These are phyloP conservation scores for Rhizomys pruinosus DNA, from an alignment of 2,113 vertebrate genomes.

Conservation along the genomic window DNA sequence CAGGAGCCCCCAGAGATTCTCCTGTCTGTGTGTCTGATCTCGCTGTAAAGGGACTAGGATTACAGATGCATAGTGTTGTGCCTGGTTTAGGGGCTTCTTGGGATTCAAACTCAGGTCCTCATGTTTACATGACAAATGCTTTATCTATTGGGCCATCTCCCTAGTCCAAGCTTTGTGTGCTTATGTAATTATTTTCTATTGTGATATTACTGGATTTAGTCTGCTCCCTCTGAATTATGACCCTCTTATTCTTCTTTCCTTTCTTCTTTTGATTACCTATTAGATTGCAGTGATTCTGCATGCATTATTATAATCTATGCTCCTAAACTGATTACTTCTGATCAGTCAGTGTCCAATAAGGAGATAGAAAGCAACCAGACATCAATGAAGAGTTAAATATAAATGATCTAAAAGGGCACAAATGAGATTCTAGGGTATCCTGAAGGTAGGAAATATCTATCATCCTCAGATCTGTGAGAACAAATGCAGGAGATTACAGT, in stretches of 20 bases:
- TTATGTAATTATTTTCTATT: not conserved
- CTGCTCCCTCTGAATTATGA: constrained; percentile 22
- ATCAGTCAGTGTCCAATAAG: not conserved
- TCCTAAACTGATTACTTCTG: not conserved
- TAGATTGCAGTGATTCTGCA: not conserved
- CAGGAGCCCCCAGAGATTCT: not conserved
- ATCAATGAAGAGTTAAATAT: constrained; percentile 1
- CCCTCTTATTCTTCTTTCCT: constrained; percentile 1
- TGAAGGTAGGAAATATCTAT: constrained; percentile 19
- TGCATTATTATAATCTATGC: constrained; percentile 35
- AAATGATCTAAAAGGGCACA: constrained; percentile 19
- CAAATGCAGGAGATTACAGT: constrained; percentile 6
- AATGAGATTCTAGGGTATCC: not conserved
- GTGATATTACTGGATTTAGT: not conserved
- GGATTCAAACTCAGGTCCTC: not conserved
- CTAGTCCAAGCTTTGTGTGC: not conserved
- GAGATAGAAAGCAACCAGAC: not conserved
- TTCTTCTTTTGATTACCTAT: constrained; percentile 2
- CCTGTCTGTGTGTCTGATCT: not conserved
- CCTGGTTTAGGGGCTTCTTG: not conserved
- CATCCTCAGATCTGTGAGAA: not conserved
- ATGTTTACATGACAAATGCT: not conserved
- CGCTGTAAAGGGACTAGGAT: not conserved
- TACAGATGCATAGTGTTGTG: too few relatives aligned
- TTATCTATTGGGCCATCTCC: not conserved